Percentiles rank a stretch among this genome's conserved stretches.
Conservation (phyloP, 53 echinoderm and acorn worm genomes). For the Paelopatides confundens region DNA sequence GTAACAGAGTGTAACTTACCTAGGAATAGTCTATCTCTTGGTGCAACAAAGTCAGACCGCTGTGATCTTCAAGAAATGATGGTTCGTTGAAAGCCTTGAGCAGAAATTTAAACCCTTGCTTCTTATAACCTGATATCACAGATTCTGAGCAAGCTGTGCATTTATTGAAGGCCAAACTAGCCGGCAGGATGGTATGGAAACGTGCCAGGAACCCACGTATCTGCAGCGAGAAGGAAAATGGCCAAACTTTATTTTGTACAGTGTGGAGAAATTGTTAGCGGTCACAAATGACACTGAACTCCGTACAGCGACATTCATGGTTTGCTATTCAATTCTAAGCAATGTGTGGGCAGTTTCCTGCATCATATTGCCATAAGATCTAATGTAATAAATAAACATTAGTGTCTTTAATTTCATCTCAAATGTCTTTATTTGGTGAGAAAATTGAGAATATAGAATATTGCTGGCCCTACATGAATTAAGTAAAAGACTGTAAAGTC, state of each 20-base stretch:
- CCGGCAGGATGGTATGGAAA: constrained; percentile 86
- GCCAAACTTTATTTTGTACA: not conserved
- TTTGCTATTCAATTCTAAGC: too few species aligned
- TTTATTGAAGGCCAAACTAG: constrained; percentile 89
- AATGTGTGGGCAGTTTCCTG: too few species aligned
- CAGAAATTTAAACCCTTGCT: constrained; percentile 90
- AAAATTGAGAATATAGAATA: too few species aligned
- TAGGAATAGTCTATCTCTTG: constrained; percentile 80
- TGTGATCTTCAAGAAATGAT: constrained; percentile 87
- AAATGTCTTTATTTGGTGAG: too few species aligned
- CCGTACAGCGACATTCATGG: too few species aligned
- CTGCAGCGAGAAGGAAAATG: constrained; percentile 31
- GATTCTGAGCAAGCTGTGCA: constrained; percentile 92
- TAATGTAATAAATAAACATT: too few species aligned
- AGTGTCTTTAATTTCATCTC: too few species aligned
- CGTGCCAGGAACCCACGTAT: constrained; percentile 96
- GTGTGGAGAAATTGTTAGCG: not conserved
- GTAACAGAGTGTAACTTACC: too few species aligned
- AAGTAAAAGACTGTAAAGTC: too few species aligned
- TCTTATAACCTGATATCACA: constrained; percentile 76
- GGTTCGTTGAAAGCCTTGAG: constrained; percentile 91
- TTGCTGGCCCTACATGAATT: too few species aligned
- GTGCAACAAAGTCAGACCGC: constrained; percentile 87
- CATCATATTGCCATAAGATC: too few species aligned
- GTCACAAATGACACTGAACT: too few species aligned